Conservation (phyloP, 2,113 vertebrate genomes). For the Castor canadensis region DNA sequence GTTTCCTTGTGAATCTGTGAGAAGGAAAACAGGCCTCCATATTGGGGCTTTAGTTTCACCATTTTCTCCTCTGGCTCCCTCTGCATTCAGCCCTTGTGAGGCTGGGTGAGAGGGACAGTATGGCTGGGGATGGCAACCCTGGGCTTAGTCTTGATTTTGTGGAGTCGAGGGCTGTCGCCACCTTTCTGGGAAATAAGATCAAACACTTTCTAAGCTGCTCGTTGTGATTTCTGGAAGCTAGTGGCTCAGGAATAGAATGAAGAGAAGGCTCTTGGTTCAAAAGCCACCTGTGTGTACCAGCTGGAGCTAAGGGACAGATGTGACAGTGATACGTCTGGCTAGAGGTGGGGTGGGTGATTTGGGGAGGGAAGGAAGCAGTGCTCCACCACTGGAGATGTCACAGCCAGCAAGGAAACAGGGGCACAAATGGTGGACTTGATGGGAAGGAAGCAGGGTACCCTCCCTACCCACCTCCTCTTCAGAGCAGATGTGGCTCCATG, state of each 20-base stretch:
- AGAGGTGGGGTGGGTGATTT: not conserved
- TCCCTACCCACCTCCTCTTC: not conserved
- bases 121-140: not conserved
- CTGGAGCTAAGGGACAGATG: not conserved
- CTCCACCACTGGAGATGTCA: not conserved
- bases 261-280: not conserved
- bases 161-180: not conserved
- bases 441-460: not conserved
- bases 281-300: not conserved
- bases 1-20: not conserved
- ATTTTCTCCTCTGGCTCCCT: not conserved
- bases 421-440: fast-evolving
- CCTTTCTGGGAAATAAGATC: not conserved
- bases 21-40: not conserved
- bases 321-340: not conserved
- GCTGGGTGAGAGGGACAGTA: not conserved
- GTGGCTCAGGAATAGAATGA: not conserved
- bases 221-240: not conserved
- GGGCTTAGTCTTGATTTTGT: not conserved
- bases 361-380: not conserved
- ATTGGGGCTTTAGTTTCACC: not conserved
- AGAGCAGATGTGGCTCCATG: not conserved
- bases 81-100: too few relatives aligned
- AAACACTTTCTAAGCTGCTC: not conserved
- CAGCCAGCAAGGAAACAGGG: not conserved